Percentiles rank a stretch among this genome's conserved stretches.
Evolutionary conservation across 1,140 invertebrate genomes (phyloP).

Genomic region (Papilio helenus): DNA sequence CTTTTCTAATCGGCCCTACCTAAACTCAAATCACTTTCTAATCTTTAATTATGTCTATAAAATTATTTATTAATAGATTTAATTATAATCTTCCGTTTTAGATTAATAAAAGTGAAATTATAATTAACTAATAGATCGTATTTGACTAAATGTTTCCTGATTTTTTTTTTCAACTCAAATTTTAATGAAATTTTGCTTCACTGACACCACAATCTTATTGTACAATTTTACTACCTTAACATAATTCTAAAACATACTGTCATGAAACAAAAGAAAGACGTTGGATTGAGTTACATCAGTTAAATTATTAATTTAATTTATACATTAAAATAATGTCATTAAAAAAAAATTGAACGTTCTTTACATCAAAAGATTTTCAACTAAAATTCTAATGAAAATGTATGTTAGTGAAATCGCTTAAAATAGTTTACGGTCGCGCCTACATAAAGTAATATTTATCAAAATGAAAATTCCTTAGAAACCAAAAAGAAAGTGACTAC

Average conservation of each 20-base stretch:
- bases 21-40: constrained; percentile 29
- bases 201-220: too few relatives aligned
- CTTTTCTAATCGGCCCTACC: constrained; percentile 25
- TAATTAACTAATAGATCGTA: background rate
- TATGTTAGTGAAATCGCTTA: background rate
- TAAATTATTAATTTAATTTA: too few relatives aligned
- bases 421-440: background rate
- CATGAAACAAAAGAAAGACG: too few relatives aligned
- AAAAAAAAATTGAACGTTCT: background rate
- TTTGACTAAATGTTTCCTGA: background rate
- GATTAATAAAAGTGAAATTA: background rate
- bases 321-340: too few relatives aligned
- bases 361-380: background rate
- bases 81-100: background rate
- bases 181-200: too few relatives aligned
- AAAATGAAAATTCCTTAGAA: background rate
- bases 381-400: background rate
- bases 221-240: too few relatives aligned
- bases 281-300: too few relatives aligned
- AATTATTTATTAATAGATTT: background rate
- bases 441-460: constrained; percentile 2
- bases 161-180: too few relatives aligned
- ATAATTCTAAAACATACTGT: too few relatives aligned
- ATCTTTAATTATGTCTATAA: constrained; percentile 13
- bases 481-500: constrained; percentile 52